Base-by-base conservation (phyloP, 92 coral and sea anemone genomes). In the Parazoanthus swiftii region DNA sequence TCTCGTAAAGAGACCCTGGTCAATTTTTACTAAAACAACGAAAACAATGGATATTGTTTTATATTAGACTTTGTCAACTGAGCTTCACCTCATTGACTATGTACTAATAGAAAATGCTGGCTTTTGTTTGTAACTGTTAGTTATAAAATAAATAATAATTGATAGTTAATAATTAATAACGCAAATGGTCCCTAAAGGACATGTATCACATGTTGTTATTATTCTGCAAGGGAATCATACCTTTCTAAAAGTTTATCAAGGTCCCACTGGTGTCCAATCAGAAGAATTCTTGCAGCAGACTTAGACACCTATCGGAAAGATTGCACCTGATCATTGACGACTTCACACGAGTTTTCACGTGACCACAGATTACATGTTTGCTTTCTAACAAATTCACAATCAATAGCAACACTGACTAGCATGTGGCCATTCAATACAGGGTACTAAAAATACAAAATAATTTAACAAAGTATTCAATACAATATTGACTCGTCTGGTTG, bases 261-360 rank as follows among this genome's bases (percentile, higher is more conserved):
- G 43, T 83, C 86, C 86, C 86, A 83, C 66, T 83, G 86, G 46
- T 83, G 86, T 44, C 78, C 86, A 83, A 83, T 83, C 35, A 83
- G 65, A 16, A 83, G 86, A 71, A 83, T 70, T 15, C 86, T 83
- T 70, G 86, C 86, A 10, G 25, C 86, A 44, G 86, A 70, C 35
- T 68, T 44, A 7, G 86, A 68, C 70, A 83, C 76, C 86, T 82
- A 26, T 46, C 38, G 33, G 48, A 35, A 3, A 11, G 29, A 44
- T 18, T 37, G 85, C 37, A 9, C 1, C 37, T 36, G 39, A 43
- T 18, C 44, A 26, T 54, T 54, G 26, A 58, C 26, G 23, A 5
- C 35, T 74, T 54, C 84, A 51, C 42, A 58, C 8, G 48, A 38
- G 7, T 10, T 9, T 39, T 74, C 35, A 54, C 83, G 66, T 50